Evolutionary conservation across 2,113 vertebrate genomes (phyloP).

Genomic region (Odontophorus gujanensis): DNA sequence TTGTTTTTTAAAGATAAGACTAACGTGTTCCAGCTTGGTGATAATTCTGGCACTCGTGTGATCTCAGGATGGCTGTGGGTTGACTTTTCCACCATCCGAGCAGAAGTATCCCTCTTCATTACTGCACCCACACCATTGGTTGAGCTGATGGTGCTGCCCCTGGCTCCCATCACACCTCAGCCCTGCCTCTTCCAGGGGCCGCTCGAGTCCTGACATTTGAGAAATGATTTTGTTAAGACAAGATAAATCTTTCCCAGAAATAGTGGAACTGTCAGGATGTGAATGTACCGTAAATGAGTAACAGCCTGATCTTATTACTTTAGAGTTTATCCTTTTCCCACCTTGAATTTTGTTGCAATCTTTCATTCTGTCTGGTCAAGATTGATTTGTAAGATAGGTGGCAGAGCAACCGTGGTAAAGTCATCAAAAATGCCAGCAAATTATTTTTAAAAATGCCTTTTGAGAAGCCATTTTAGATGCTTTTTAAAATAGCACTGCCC

Average conservation of each 20-base stretch:
- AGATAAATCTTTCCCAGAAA: conserved; percentile 43
- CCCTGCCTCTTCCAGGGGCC: not conserved
- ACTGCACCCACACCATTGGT: fast-evolving
- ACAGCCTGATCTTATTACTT: conserved; percentile 23
- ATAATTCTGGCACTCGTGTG: not conserved
- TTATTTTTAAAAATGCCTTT: not conserved
- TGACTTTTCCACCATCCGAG: not conserved
- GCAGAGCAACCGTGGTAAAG: not conserved
- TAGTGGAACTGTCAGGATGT: not conserved
- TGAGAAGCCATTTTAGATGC: not conserved
- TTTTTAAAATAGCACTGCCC: not conserved
- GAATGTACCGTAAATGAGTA: not conserved
- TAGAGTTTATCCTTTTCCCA: conserved; percentile 39
- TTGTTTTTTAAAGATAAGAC: not conserved
- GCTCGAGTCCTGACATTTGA: not conserved
- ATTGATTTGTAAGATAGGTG: not conserved
- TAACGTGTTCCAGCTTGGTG: not conserved
- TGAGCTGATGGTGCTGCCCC: fast-evolving
- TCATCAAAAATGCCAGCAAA: not conserved
- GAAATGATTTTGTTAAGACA: conserved; percentile 3
- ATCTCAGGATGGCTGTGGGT: not conserved
- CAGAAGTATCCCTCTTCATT: not conserved
- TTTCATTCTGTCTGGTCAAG: not conserved
- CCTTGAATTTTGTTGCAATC: conserved; percentile 1
- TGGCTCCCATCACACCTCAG: not conserved